Conservation (phyloP, 2,113 vertebrate genomes). For the Eulemur macaco region DNA sequence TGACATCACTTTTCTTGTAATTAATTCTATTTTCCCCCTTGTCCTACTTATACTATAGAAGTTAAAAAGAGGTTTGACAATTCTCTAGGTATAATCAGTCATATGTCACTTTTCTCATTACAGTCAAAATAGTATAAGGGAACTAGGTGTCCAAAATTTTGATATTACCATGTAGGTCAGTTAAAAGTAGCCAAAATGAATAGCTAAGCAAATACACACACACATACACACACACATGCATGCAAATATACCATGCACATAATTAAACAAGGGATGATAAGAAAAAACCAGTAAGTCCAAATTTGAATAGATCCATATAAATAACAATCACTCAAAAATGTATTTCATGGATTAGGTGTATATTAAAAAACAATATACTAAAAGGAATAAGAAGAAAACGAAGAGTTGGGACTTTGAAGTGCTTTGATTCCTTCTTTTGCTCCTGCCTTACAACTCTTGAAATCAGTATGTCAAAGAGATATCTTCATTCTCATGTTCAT, state of each 20-base stretch:
- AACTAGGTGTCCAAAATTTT: neutral
- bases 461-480: neutral
- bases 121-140: neutral
- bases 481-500: neutral
- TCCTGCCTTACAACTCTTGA: neutral
- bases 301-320: neutral
- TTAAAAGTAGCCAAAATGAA: neutral
- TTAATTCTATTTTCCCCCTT: conserved; percentile 4
- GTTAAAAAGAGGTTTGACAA: conserved; percentile 9
- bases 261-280: neutral
- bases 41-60: neutral
- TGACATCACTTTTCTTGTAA: conserved; percentile 22
- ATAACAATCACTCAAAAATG: neutral
- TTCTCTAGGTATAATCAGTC: neutral
- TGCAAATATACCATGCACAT: neutral
- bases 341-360: neutral
- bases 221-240: too few relatives aligned
- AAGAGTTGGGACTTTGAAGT: neutral
- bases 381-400: conserved; percentile 1
- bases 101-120: neutral
- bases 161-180: neutral
- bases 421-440: neutral
- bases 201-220: neutral
- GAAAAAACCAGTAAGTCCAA: neutral
- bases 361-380: neutral